These are phyloP conservation scores for Acanthosepion pharaonis DNA, from an alignment of 2,888 invertebrate genomes.

Conservation along the genomic window DNA sequence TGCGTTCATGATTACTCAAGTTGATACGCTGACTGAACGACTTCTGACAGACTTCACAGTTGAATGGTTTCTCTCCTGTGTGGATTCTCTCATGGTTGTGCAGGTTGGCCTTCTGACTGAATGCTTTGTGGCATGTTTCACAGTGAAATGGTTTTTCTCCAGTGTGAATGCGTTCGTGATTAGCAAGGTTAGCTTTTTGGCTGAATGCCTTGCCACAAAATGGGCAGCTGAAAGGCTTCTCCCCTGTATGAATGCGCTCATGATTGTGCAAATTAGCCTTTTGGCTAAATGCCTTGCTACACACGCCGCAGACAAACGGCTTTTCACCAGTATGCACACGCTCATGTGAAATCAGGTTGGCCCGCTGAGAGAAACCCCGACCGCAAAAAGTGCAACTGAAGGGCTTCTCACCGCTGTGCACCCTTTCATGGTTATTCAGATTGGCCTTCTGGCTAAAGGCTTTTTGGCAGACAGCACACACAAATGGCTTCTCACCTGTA, in stretches of 20 bases:
- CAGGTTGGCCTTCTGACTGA: constrained; percentile 40
- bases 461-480: constrained; percentile 24
- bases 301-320: constrained; percentile 42
- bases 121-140: constrained; percentile 41
- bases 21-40: constrained; percentile 35
- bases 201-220: constrained; percentile 41
- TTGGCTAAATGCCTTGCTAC: constrained; percentile 41
- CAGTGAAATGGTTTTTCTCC: constrained; percentile 45
- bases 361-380: constrained; percentile 40
- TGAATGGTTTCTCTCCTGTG: constrained; percentile 43
- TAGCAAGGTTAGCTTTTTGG: constrained; percentile 40
- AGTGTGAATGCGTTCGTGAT: constrained; percentile 42
- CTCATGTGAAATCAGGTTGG: constrained; percentile 44
- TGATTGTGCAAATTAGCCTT: constrained; percentile 37
- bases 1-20: neutral
- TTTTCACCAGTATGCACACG: constrained; percentile 44
- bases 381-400: constrained; percentile 40
- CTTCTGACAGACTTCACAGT: constrained; percentile 39
- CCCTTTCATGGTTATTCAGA: constrained; percentile 37
- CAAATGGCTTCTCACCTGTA: constrained; percentile 41
- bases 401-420: constrained; percentile 40
- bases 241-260: constrained; percentile 34
- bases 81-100: constrained; percentile 35
- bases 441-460: constrained; percentile 45
- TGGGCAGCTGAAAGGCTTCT: constrained; percentile 40